These are phyloP conservation scores for Staurois parvus DNA, from an alignment of 2,797 vertebrate genomes.

Conservation along the genomic window DNA sequence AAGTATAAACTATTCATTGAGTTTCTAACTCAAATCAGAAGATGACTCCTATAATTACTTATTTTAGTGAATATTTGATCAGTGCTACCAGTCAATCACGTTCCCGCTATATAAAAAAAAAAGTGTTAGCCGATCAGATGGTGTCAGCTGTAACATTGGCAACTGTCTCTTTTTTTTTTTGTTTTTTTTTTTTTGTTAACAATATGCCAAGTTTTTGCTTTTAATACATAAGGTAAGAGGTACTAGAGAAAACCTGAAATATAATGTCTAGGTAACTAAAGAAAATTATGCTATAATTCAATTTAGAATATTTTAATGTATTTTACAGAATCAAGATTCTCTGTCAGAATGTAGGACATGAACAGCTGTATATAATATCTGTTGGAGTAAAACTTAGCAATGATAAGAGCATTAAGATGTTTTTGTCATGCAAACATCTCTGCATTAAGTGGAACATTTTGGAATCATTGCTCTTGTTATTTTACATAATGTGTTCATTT, in stretches of 20 bases:
- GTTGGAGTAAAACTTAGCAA: constrained; percentile 43
- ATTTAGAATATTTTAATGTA: constrained; percentile 47
- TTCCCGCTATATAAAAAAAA: constrained; percentile 27
- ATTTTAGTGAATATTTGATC: constrained; percentile 52
- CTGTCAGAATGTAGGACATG: constrained; percentile 23
- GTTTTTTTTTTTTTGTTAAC: constrained; percentile 2
- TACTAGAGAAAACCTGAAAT: constrained; percentile 25
- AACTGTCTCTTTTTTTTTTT: not conserved
- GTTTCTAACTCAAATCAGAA: constrained; percentile 31
- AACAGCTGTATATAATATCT: constrained; percentile 50
- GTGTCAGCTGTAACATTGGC: not conserved
- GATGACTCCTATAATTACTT: constrained; percentile 42
- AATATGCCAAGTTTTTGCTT: constrained; percentile 11
- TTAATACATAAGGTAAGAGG: constrained; percentile 1
- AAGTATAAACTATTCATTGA: constrained; percentile 59
- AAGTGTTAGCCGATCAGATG: not conserved
- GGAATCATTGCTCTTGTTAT: constrained; percentile 41
- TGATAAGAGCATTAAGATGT: constrained; percentile 57
- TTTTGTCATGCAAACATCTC: constrained; percentile 60
- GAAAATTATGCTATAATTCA: constrained; percentile 30
- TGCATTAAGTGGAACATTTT: constrained; percentile 55
- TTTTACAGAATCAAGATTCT: constrained; percentile 48
- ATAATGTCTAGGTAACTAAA: constrained; percentile 30
- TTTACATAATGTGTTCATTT: constrained; percentile 54
- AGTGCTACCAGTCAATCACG: constrained; percentile 12